Evolutionary conservation across 2,797 vertebrate genomes (phyloP), one percentile per base, ranked within the genome.

Genomic region (Kryptopterus vitreolus): DNA sequence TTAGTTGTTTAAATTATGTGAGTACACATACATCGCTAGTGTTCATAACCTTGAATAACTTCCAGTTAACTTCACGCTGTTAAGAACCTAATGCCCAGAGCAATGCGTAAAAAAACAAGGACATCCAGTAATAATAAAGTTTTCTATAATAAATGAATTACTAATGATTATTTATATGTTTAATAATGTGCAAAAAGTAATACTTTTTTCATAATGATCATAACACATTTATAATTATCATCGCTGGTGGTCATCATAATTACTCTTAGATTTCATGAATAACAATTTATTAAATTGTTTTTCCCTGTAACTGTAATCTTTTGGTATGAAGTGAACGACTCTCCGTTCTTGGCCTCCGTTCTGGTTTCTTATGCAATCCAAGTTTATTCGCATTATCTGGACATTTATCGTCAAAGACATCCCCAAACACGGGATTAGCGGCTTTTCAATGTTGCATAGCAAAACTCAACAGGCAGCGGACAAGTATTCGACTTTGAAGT

Each of bases 321-420:
- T 55, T 77, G 16, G 53, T 52, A 61, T 31, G 35, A 50, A 52
- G 20, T 16, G 24, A 38, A 58, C 77, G 43, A 82, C 63, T 75
- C n/a, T n/a, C 33, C 63, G 7, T 46, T 11, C 15, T 66, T 6
- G 50, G 48, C 61, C 55, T 77, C 20, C 62, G 31, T 20, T 66
- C 46, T 77, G 31, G 15, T 35, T 22, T 73, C 22, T 80, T 77
- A 70, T 38, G 57, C 35, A 80, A 77, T 77, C 61, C 22, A 53
- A 29, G 59, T 69, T 79, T 59, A 29, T 58, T 79, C 38, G 43
- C 61, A 31, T 58, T 66, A 81, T 81, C 33, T 73, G 59, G 76
- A 76, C 50, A 76, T 81, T 76, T 52, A 61, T 78, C 38, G 26
- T 70, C 68, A 33, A 72, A 70, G 31, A 69, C 70, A 76, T 59